Base-by-base conservation (phyloP, 1,140 invertebrate species). In the Chymomyza costata region DNA sequence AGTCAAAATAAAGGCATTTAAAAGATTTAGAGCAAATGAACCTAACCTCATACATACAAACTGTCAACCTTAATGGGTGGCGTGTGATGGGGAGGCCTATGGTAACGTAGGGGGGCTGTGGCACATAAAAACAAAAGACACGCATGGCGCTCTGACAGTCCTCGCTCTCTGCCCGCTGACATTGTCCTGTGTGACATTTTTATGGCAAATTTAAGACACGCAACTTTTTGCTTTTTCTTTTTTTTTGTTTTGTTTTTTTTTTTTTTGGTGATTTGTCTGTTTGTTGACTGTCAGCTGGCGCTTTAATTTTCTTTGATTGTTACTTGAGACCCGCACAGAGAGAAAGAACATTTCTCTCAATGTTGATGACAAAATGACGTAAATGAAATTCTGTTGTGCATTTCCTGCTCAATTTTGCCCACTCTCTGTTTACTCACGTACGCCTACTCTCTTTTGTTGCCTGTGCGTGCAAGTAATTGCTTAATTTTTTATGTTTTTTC, bases 1-100 rank as follows among this genome's bases (percentile, higher is more conserved):
- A 76, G 71, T 76, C 71, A 71, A 76, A 76, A 78, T 78, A 78
- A 78, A 78, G 71, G 71, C 73, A 80, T 78, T 78, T 80, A 78
- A 78, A 71, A 78, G 71, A 78, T 78, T 78, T 78, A 78, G 71
- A 78, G 67, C 73, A 80, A 78, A 78, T 80, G 63, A 80, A 78
- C 73, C 71, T 80, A 78, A 80, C 73, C 71, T 68, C 73, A 67
- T 73, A 53, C 67, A 62, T 68, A 67, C 60, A n/a, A 15, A 25
- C 44, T 51, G 47, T 58, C 59, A 52, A 51, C 40, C 46, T 51
- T 62, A 57, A 62, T 61, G 53, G 34, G 15, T 1, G 14, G 21
- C 21, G 21, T 8, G 3, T 25, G 21, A 25, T 25, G 7, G 19
- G 21, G 38, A 10, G 15, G 16, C 1, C 2, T 57, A 59, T 32